Evolutionary conservation across 2,888 invertebrate genomes (phyloP).

Genomic region (Agonopterix alstromeriana): DNA sequence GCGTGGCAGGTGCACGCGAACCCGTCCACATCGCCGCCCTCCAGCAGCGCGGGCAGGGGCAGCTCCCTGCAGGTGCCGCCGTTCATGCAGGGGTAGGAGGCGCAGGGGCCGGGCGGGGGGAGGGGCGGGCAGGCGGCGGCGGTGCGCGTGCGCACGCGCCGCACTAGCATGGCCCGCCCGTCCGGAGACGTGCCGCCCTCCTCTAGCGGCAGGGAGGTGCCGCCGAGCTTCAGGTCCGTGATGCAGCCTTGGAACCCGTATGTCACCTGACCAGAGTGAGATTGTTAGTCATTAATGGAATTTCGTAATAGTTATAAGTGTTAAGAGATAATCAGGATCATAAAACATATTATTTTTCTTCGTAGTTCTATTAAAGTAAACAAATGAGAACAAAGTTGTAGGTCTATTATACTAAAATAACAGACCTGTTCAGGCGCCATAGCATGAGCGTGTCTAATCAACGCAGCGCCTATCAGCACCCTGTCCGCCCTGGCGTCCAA

Average conservation of each 20-base stretch:
- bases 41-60: constrained; percentile 25
- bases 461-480: constrained; percentile 90
- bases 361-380: too few relatives aligned
- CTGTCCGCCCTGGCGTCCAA: constrained; percentile 91
- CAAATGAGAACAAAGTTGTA: too few relatives aligned
- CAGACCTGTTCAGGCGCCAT: constrained; percentile 66
- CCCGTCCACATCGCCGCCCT: constrained; percentile 55
- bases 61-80: constrained; percentile 79
- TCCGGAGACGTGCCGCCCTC: constrained; percentile 49
- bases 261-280: constrained; percentile 77
- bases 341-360: too few relatives aligned
- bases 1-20: constrained; percentile 89
- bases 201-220: constrained; percentile 83
- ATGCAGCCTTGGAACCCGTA: constrained; percentile 95
- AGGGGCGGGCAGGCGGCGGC: constrained; percentile 39
- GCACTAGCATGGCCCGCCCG: constrained; percentile 48
- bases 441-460: constrained; percentile 84
- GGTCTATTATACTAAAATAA: not conserved
- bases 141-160: constrained; percentile 49
- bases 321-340: too few relatives aligned
- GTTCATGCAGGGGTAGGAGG: constrained; percentile 56
- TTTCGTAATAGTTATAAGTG: too few relatives aligned
- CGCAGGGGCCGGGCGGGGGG: constrained; percentile 49
- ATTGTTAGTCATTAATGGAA: not conserved
- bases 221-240: constrained; percentile 88